phyloP scores from a whole-genome alignment of 1,140 invertebrate genomes.

The Bombus ignitus region DNA sequence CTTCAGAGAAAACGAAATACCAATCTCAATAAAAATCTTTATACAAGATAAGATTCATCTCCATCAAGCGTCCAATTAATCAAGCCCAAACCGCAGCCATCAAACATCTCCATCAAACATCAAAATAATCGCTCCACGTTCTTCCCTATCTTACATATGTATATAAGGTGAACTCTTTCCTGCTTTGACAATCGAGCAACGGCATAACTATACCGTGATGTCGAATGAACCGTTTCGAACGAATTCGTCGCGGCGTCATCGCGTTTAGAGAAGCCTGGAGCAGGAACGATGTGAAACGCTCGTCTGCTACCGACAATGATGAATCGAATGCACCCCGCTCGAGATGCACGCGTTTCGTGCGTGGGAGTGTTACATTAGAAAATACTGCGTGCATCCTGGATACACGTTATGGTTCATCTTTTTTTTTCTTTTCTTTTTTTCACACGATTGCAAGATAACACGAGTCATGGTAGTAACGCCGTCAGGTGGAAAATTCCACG shows the following conservation, averaged over 20 bases:
- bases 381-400: slow-evolving; percentile 58
- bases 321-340: slow-evolving; percentile 69
- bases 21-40: not conserved
- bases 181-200: not conserved
- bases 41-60: not conserved
- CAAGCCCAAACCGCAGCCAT: not conserved
- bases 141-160: not conserved
- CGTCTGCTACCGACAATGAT: slow-evolving; percentile 75
- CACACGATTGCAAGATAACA: not conserved
- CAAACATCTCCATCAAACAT: not conserved
- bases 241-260: slow-evolving; percentile 52
- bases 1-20: too few species aligned
- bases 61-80: not conserved
- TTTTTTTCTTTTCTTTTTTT: too few species aligned
- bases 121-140: not conserved
- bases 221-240: slow-evolving; percentile 24
- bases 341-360: slow-evolving; percentile 38
- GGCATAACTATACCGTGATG: not conserved
- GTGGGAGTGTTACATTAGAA: slow-evolving; percentile 65
- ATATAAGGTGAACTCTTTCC: not conserved
- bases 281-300: slow-evolving; percentile 72
- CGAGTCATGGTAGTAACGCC: slow-evolving; percentile 41
- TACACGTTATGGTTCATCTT: slow-evolving; percentile 25
- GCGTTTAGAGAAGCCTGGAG: slow-evolving; percentile 18
- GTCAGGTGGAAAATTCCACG: slow-evolving; percentile 77